Base-by-base conservation (phyloP, 2,888 invertebrate genomes). In the Ptychoptera contaminata region DNA sequence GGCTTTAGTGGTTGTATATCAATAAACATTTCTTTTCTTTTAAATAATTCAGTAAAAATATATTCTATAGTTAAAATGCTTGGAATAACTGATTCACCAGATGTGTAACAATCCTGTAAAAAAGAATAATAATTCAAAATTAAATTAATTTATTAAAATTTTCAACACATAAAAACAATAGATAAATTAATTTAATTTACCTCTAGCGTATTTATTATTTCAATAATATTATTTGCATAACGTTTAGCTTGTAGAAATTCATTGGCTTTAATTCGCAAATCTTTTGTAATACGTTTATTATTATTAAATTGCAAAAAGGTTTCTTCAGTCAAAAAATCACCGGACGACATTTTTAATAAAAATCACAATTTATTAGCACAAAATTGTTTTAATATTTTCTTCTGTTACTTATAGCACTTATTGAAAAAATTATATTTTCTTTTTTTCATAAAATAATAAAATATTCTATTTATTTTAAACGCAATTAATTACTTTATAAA, bases 51-150 rank as follows among this genome's bases (percentile, higher is more conserved):
- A 16, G 71, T 69, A 58, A 84, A 85, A 56, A 85, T 73, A 39
- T 77, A 71, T 64, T 84, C 83, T 49, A 82, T 59, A 15, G 81
- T 77, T 41, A 81, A 69, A 53, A 84, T 66, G 50, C 77, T 71
- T 44, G 79, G 68, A 49, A 70, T 69, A 40, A 64, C 55, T 50
- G 67, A 61, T 49, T 56, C 57, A 45, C 67, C 65, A 47, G 61
- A 59, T 46, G 44, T 47, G 45, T 52, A 34, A 31, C 52, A 50
- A 48, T 56, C 53, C 58, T 63, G 40, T 37, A 48, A 46, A 36
- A 41, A 38, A 41, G 46, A 46, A 32, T 43, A 29, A 23, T 23
- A 23, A 23, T 23, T 23, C 4, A 23, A 23, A 23, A 5, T 3
- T 5, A 34, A 34, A 34, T 34, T 29, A 38, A 31, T 46, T 12